Conservation (phyloP, 2,888 invertebrate genomes). For the Brachypterus glaber region DNA sequence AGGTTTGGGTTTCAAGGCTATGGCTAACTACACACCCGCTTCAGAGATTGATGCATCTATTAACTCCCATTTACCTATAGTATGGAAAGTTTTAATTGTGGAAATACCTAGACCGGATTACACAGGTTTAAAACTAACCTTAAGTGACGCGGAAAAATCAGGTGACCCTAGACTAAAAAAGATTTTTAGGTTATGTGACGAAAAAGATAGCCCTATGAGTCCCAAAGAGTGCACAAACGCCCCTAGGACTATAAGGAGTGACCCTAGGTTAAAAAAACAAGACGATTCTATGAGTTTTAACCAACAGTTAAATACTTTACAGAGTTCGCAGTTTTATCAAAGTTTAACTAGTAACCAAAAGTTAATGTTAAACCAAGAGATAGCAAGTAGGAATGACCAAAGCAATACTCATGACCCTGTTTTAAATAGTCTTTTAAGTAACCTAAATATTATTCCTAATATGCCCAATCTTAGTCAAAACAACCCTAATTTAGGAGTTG, state of each 20-base stretch:
- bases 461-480: conserved; percentile 24
- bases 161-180: conserved; percentile 68
- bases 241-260: conserved; percentile 31
- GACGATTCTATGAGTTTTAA: conserved; percentile 39
- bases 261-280: conserved; percentile 16
- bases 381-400: conserved; percentile 48
- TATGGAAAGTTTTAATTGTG: conserved; percentile 51
- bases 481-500: conserved; percentile 40
- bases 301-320: conserved; percentile 54
- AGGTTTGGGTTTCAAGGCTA: conserved; percentile 65
- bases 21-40: conserved; percentile 72
- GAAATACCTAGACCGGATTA: conserved; percentile 68
- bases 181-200: conserved; percentile 61
- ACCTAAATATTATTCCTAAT: conserved; percentile 43
- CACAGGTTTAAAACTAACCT: conserved; percentile 56
- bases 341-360: conserved; percentile 63
- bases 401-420: conserved; percentile 48
- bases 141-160: conserved; percentile 60
- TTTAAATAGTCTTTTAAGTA: conserved; percentile 54
- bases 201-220: conserved; percentile 52
- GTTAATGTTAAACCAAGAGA: conserved; percentile 59
- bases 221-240: conserved; percentile 43
- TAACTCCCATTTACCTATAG: conserved; percentile 64
- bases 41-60: conserved; percentile 80
- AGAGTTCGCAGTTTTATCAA: conserved; percentile 61